Base-by-base conservation (phyloP, 2,888 invertebrate genomes). In the Eueremaeus valkanovi region DNA sequence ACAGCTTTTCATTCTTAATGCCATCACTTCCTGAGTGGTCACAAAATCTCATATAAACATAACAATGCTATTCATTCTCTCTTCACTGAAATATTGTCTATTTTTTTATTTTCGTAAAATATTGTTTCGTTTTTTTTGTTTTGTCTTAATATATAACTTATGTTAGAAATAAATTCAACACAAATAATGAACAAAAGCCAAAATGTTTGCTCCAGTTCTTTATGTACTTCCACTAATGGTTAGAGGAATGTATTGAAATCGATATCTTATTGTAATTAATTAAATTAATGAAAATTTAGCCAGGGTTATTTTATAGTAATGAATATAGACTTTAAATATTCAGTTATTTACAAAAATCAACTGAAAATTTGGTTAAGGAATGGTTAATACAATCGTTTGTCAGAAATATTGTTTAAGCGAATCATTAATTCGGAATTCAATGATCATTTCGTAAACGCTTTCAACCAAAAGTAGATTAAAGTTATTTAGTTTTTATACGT, bases 341-440 rank as follows among this genome's bases (percentile, higher is more conserved):
- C n/a, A n/a, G n/a, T n/a, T n/a, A n/a, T n/a, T n/a, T n/a, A 45
- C 9, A 45, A 16, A 11, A 45, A 45, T 45, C 18, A 3, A 45
- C 3, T 45, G 3, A 16, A 45, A 45, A 11, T 45, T 45, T 45
- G n/a, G n/a, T n/a, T n/a, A 45, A 16, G 3, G 16, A 31, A 58
- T 29, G 29, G 31, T 58, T 58, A 58, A 58, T 58, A 13, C 29
- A 58, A 29, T 13, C 1, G 11, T 58, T 58, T 29, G 11, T 31
- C 11, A 29, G 31, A 58, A 58, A 58, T 31, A 58, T 58, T 58
- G 31, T 58, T 58, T 58, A 58, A 66, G 36, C 33, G 36, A 66
- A 33, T 21, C 63, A 66, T 66, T 36, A 66, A 66, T 66, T 66
- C 36, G 11, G 36, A 66, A 66, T 66, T 66, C 63, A 66, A 66